Evolutionary conservation across 2,797 vertebrate genomes (phyloP).

Genomic region (Vireo griseus): DNA sequence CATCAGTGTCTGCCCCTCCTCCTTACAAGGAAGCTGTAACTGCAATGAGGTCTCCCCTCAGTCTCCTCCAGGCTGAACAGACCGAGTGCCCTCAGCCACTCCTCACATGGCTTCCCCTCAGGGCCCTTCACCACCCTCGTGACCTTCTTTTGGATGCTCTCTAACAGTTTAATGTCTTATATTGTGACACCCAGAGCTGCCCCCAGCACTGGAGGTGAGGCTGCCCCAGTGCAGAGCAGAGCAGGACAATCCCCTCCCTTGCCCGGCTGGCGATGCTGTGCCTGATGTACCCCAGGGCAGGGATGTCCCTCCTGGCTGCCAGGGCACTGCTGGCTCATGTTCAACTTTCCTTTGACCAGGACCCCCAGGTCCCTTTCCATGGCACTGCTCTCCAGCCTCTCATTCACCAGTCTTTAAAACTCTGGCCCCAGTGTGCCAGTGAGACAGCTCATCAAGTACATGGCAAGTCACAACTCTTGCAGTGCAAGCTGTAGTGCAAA

Average conservation of each 20-base stretch:
- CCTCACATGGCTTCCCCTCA: rapidly evolving
- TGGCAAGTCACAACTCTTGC: not conserved
- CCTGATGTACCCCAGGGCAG: not conserved
- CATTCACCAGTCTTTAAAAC: not conserved
- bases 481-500: not conserved
- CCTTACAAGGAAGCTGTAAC: rapidly evolving
- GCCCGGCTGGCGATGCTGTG: rapidly evolving
- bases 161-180: rapidly evolving
- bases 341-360: rapidly evolving
- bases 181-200: rapidly evolving
- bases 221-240: not conserved
- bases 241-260: not conserved
- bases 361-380: rapidly evolving
- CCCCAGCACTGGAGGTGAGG: not conserved
- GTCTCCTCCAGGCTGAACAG: not conserved
- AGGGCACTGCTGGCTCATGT: not conserved
- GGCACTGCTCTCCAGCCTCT: rapidly evolving
- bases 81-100: rapidly evolving
- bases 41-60: not conserved
- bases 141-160: rapidly evolving
- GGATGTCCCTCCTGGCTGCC: not conserved
- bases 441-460: not conserved
- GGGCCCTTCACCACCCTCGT: rapidly evolving
- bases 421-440: not conserved
- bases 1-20: not conserved